Evolutionary conservation across 2,113 vertebrate species (phyloP).

Genomic region (Campylorhamphus procurvoides): DNA sequence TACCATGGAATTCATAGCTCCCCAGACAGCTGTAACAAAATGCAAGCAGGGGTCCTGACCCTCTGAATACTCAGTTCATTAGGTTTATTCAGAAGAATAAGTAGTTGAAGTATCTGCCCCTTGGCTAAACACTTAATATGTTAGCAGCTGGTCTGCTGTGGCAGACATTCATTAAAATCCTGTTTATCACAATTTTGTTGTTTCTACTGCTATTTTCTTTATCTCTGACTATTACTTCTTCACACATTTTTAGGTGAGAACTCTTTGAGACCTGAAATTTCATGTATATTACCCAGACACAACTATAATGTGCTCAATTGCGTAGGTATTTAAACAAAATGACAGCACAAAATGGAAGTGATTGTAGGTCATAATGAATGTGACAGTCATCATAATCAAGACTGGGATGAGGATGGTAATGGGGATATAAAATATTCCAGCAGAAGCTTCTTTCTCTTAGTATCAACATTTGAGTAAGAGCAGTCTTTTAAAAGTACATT

Average conservation of each 20-base stretch:
- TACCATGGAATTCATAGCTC: not conserved
- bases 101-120: not conserved
- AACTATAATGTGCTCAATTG: not conserved
- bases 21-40: constrained; percentile 2
- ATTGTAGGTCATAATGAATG: not conserved
- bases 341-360: not conserved
- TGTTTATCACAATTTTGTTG: not conserved
- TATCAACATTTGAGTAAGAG: not conserved
- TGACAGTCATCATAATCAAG: not conserved
- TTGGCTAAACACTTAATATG: not conserved
- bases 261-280: not conserved
- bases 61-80: not conserved
- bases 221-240: not conserved
- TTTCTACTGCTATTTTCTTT: not conserved
- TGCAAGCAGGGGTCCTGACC: not conserved
- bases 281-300: not conserved
- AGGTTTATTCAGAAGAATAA: not conserved
- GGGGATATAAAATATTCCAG: not conserved
- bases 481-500: not conserved
- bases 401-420: not conserved
- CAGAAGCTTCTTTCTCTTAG: not conserved
- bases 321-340: not conserved
- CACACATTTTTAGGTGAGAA: not conserved
- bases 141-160: not conserved
- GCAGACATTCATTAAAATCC: not conserved